These are phyloP conservation scores for Colinus virginianus DNA, from an alignment of 2,113 vertebrate species.

Conservation along the genomic window DNA sequence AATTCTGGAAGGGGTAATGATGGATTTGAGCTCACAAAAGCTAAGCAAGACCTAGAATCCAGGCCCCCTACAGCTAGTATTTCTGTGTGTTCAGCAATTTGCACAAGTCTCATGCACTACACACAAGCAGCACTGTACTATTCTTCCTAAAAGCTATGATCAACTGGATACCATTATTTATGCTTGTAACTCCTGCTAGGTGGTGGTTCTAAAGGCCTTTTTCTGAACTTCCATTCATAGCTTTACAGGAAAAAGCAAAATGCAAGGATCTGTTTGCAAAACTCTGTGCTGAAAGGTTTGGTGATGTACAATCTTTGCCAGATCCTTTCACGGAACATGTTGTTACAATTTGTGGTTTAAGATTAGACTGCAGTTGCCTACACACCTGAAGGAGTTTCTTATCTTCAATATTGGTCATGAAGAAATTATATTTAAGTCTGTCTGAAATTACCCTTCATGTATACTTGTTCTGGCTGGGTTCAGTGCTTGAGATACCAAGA, in stretches of 20 bases:
- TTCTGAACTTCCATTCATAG: neutral
- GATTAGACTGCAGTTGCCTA: neutral
- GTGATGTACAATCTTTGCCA: neutral
- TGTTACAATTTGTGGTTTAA: neutral
- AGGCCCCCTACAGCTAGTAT: neutral
- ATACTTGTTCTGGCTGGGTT: neutral
- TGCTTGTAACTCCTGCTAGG: neutral
- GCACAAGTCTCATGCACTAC: neutral
- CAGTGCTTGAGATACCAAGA: neutral
- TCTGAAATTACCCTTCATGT: neutral
- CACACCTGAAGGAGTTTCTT: neutral
- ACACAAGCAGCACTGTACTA: neutral
- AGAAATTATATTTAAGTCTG: neutral
- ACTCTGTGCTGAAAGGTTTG: neutral
- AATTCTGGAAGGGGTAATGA: neutral
- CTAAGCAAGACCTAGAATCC: neutral
- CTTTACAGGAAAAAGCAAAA: neutral
- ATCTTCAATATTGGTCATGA: neutral
- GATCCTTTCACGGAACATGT: neutral
- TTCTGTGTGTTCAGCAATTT: neutral
- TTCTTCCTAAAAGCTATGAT: neutral
- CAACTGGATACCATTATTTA: neutral
- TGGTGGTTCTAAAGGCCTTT: neutral
- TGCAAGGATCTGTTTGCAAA: neutral
- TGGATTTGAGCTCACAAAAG: neutral